Base-by-base conservation (phyloP, 2,797 vertebrate genomes). In the Nannoperca australis region DNA sequence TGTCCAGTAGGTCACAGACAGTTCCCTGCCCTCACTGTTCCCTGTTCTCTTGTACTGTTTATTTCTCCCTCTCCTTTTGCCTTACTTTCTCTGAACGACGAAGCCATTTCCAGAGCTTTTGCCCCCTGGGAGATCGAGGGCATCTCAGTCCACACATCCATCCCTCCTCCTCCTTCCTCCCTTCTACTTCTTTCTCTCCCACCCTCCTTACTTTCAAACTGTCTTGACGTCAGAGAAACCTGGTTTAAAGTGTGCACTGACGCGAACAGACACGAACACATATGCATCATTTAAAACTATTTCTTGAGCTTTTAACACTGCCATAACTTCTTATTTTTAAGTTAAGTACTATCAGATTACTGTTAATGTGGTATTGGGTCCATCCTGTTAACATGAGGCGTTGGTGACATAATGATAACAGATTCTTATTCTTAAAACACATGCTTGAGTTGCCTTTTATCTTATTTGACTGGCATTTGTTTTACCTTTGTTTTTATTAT, bases 1-100 rank as follows among this genome's bases (percentile, higher is more conserved):
- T 93, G 90, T 92, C 93, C 90, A 84, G 90, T 90, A 92, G 93
- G 90, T 94, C 93, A 88, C 80, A 91, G 86, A 89, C 86, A 86
- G 85, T 81, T 91, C 87, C 79, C 88, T 85, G 82, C 69, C 76
- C 85, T 81, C 73, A 54, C 84, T 84, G 78, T 87, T 89, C 72
- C 78, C 55, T 73, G 40, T 74, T 64, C 85, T 55, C 78, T 78
- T 53, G 45, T 60, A 56, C 79, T 76, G 84, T 88, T 87, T 74
- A 74, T 87, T 75, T 77, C 85, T 86, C 81, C 56, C 74, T 82
- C 78, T 78, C 75, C 58, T 85, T 85, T 70, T 38, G 74, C 82
- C 47, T 83, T 63, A 85, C 86, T 90, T 88, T 89, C 87, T 73
- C 77, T 91, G 81, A 86, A 92, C 84, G 88, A 84, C 81, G 18